Conservation (phyloP, 2,888 invertebrate genomes). For the Diarsia mendica region DNA sequence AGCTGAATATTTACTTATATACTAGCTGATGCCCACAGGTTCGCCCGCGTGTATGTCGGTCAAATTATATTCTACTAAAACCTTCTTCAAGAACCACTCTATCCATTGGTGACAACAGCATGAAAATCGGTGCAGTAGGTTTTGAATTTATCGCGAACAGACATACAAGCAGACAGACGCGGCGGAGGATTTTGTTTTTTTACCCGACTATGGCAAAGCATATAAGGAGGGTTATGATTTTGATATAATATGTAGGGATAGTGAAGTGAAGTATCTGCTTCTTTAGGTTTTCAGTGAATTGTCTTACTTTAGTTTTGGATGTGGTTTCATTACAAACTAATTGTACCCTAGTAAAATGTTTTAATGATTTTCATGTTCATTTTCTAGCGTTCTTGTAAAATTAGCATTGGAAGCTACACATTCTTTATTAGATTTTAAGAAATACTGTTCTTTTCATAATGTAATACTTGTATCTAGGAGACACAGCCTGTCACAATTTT, state of each 20-base stretch:
- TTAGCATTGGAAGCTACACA: neutral
- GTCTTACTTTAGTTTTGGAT: neutral
- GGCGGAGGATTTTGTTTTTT: no score
- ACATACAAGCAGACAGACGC: no score
- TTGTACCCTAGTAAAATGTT: neutral
- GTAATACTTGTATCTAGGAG: neutral
- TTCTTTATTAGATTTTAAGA: slow-evolving; percentile 8
- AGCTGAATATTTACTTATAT: slow-evolving; percentile 15
- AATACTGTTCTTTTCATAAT: slow-evolving; percentile 1
- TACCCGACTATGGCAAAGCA: no score
- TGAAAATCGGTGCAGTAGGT: no score
- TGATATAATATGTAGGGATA: no score
- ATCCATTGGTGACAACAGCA: no score
- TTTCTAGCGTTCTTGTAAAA: neutral
- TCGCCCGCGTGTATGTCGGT: no score
- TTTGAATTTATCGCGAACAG: no score
- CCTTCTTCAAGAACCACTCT: no score
- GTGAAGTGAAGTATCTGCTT: slow-evolving; percentile 14
- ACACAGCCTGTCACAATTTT: slow-evolving; percentile 1
- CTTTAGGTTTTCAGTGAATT: slow-evolving; percentile 19
- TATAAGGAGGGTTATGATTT: no score
- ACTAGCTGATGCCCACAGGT: no score
- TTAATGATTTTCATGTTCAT: neutral
- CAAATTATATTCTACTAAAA: no score
- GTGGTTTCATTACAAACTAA: neutral